Percentiles rank a stretch among this genome's conserved stretches.
Conservation (phyloP, 2,113 vertebrate genomes). For the Hemichromis elongatus region DNA sequence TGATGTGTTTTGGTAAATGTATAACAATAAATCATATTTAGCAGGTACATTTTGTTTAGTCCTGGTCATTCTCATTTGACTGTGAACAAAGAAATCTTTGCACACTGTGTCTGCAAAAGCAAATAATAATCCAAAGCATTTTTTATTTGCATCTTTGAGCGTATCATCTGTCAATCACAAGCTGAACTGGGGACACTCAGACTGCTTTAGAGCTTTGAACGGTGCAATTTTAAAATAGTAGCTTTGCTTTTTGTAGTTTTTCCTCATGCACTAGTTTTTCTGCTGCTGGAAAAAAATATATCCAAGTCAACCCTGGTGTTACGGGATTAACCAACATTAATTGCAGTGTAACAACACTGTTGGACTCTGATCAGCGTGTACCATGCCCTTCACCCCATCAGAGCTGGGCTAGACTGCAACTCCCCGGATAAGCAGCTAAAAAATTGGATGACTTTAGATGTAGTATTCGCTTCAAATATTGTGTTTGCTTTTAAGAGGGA, state of each 20-base stretch:
- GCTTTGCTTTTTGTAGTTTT: neutral
- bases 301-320: neutral
- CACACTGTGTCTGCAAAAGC: neutral
- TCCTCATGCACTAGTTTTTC: neutral
- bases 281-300: neutral
- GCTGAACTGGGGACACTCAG: neutral
- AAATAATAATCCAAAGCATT: neutral
- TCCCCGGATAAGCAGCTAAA: neutral
- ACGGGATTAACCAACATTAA: neutral
- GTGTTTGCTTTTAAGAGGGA: neutral
- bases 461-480: neutral
- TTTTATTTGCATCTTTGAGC: neutral
- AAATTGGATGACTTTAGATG: neutral
- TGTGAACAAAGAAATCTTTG: neutral
- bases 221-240: constrained; percentile 8
- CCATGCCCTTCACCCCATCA: neutral
- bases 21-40: neutral
- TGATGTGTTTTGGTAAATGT: neutral
- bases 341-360: neutral
- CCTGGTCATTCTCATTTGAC: neutral
- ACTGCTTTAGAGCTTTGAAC: neutral
- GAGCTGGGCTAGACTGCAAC: neutral
- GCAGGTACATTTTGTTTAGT: neutral
- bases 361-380: neutral
- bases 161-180: neutral